Conservation (phyloP, 2,888 invertebrate species). For the Diarsia mendica region DNA sequence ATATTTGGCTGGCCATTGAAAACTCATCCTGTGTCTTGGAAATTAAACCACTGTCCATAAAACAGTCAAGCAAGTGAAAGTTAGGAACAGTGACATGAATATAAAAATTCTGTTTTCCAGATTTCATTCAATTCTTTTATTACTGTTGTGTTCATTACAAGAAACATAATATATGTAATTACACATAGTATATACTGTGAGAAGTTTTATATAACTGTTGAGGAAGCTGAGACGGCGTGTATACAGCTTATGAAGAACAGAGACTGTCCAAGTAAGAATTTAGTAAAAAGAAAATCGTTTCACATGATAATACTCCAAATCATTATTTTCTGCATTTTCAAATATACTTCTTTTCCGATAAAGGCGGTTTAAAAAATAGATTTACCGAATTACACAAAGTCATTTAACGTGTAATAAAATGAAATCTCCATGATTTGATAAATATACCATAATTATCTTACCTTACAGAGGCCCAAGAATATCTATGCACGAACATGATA, state of each 20-base stretch:
- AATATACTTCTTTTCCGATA: neutral
- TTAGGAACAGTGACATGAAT: neutral
- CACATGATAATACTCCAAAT: neutral
- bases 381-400: too few relatives aligned
- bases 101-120: neutral
- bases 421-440: too few relatives aligned
- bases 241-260: conserved; percentile 2
- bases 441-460: too few relatives aligned
- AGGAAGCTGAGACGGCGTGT: conserved; percentile 8
- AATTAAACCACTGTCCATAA: neutral
- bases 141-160: neutral
- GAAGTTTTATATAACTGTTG: conserved; percentile 3
- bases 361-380: neutral
- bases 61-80: neutral
- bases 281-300: neutral
- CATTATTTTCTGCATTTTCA: too few relatives aligned
- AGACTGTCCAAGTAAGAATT: conserved; percentile 1
- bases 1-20: neutral
- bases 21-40: neutral
- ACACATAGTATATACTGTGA: neutral
- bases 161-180: neutral
- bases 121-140: neutral
- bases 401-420: too few relatives aligned
- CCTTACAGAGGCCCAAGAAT: too few relatives aligned
- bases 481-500: too few relatives aligned